phyloP scores from a whole-genome alignment of 2,113 vertebrate species.

The Rhinogobius similis region DNA sequence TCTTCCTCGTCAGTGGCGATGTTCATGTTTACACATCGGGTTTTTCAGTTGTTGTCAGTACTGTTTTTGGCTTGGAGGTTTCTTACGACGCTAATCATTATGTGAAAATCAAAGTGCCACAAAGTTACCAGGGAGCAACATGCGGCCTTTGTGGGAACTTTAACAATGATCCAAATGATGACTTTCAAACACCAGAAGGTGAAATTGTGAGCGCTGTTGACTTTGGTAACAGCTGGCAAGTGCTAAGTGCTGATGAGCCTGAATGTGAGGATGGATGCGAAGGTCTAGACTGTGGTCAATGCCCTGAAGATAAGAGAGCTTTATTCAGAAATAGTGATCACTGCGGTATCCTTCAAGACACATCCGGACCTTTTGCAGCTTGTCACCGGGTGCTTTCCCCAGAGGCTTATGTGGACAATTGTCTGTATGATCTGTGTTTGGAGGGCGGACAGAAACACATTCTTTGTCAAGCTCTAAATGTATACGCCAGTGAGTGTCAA shows the following conservation, averaged over 20 bases:
- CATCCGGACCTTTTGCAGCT: slow-evolving; percentile 58
- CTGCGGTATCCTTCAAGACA: slow-evolving; percentile 56
- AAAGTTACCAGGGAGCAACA: slow-evolving; percentile 52
- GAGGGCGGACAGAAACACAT: slow-evolving; percentile 56
- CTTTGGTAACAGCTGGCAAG: slow-evolving; percentile 67
- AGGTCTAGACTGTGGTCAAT: slow-evolving; percentile 51
- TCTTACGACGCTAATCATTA: slow-evolving; percentile 52
- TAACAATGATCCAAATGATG: slow-evolving; percentile 49
- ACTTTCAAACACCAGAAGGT: slow-evolving; percentile 49
- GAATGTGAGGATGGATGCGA: slow-evolving; percentile 26
- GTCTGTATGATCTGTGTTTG: slow-evolving; percentile 64
- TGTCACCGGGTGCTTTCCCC: slow-evolving; percentile 45
- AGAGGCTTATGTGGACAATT: slow-evolving; percentile 48
- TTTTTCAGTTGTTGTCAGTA: slow-evolving; percentile 52
- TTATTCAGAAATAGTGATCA: slow-evolving; percentile 36
- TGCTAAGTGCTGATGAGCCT: slow-evolving; percentile 17
- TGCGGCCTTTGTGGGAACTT: slow-evolving; percentile 70
- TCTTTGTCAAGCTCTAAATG: slow-evolving; percentile 61
- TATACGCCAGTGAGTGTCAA: slow-evolving; percentile 67
- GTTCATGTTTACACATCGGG: slow-evolving; percentile 55
- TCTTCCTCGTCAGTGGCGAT: slow-evolving; percentile 45
- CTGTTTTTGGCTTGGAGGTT: slow-evolving; percentile 63
- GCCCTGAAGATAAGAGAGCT: slow-evolving; percentile 19
- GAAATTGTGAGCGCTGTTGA: slow-evolving; percentile 51
- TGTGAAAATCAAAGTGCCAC: slow-evolving; percentile 54